phyloP scores from a whole-genome alignment of 1,140 invertebrate genomes.

The Aleiodes sp. region DNA sequence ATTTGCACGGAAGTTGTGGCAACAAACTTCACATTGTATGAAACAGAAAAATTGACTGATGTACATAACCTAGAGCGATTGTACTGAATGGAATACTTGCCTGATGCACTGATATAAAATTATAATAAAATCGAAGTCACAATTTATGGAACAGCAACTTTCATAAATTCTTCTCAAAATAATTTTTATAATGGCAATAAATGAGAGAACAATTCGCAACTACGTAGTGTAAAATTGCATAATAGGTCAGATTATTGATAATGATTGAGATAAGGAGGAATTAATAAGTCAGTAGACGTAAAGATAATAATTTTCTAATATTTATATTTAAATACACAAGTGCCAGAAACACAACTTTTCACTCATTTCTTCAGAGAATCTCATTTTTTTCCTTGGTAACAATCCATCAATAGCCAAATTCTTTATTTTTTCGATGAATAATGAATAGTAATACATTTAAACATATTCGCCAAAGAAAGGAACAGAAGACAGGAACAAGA shows the following conservation, averaged over 20 bases:
- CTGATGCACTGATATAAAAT: too few relatives aligned
- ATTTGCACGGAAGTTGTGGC: too few relatives aligned
- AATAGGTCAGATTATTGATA: neutral
- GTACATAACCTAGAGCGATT: too few relatives aligned
- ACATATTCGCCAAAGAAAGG: neutral
- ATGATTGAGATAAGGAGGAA: neutral
- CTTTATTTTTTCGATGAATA: neutral
- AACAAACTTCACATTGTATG: too few relatives aligned
- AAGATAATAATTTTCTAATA: neutral
- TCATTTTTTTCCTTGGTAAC: neutral
- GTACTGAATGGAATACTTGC: too few relatives aligned
- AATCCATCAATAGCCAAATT: neutral
- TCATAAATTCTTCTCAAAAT: too few relatives aligned
- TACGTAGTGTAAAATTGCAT: too few relatives aligned
- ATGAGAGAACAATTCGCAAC: too few relatives aligned
- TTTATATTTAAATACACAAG: slow-evolving; percentile 8
- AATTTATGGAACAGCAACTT: too few relatives aligned
- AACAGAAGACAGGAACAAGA: neutral
- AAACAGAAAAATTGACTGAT: too few relatives aligned
- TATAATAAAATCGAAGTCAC: too few relatives aligned
- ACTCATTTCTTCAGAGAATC: neutral
- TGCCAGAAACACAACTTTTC: neutral
- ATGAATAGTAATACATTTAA: slow-evolving; percentile 8
- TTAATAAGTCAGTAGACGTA: neutral
- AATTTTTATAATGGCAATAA: too few relatives aligned